A percentile compares a stretch with the other conserved stretches of the same genome.
These are phyloP conservation scores for Drosophila ohnishii DNA, from an alignment of 1,140 invertebrate species.

Conservation along the genomic window DNA sequence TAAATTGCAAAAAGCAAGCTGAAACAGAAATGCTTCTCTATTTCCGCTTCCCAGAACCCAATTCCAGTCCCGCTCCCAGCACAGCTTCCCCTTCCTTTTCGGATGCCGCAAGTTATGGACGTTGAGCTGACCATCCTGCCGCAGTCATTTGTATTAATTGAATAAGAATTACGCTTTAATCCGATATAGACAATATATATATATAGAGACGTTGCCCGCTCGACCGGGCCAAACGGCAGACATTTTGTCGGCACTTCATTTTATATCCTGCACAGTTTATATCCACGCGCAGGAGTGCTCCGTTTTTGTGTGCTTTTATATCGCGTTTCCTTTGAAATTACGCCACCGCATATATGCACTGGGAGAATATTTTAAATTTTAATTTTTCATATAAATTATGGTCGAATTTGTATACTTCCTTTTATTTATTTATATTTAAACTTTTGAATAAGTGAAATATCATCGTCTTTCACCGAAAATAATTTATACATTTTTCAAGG, in stretches of 20 bases:
- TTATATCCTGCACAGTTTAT: slow-evolving; percentile 59
- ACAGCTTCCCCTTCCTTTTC: neutral
- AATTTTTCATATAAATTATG: neutral
- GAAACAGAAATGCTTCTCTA: slow-evolving; percentile 14
- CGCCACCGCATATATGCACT: slow-evolving; percentile 42
- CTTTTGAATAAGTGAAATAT: too few species aligned
- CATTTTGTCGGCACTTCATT: slow-evolving; percentile 68
- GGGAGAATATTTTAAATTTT: neutral
- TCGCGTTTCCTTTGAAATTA: slow-evolving; percentile 54
- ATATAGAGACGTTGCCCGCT: slow-evolving; percentile 27
- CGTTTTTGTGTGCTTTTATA: slow-evolving; percentile 67
- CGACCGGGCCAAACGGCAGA: slow-evolving; percentile 46
- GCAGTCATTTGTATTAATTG: slow-evolving; percentile 73
- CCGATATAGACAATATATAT: slow-evolving; percentile 53
- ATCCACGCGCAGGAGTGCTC: slow-evolving; percentile 40
- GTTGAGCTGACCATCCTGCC: slow-evolving; percentile 28
- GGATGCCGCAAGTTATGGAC: slow-evolving; percentile 51
- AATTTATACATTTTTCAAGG: too few species aligned
- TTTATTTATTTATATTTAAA: too few species aligned
- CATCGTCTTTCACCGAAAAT: too few species aligned
- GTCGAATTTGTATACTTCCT: too few species aligned
- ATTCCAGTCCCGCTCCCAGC: neutral
- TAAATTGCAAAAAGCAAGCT: slow-evolving; percentile 68
- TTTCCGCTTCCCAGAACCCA: slow-evolving; percentile 6
- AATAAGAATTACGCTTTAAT: slow-evolving; percentile 66